Conservation (phyloP, 2,797 vertebrate species). For the Sylvilagus floridanus region DNA sequence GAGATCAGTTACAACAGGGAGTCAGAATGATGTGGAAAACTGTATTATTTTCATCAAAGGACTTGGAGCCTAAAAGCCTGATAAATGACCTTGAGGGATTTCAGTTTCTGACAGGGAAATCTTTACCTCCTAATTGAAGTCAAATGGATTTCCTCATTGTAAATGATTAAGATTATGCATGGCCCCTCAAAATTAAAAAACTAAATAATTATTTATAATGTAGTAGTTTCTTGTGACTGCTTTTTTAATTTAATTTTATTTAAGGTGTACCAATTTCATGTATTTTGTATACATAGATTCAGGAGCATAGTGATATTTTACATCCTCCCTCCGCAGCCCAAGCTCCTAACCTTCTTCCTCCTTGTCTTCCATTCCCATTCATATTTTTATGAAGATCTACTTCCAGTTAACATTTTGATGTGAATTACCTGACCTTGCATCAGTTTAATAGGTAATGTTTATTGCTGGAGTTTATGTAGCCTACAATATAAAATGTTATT, state of each 20-base stretch:
- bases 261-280: too few relatives aligned
- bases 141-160: constrained; percentile 69
- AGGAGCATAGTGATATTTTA: too few relatives aligned
- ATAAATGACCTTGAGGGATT: constrained; percentile 48
- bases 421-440: background rate
- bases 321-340: too few relatives aligned
- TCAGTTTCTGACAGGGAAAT: constrained; percentile 70
- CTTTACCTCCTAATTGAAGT: constrained; percentile 73
- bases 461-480: background rate
- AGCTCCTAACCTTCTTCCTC: too few relatives aligned
- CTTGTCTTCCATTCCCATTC: too few relatives aligned
- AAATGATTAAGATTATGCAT: constrained; percentile 56
- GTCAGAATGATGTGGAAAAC: constrained; percentile 1
- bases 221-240: background rate
- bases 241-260: too few relatives aligned
- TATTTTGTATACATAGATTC: too few relatives aligned
- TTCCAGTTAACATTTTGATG: background rate
- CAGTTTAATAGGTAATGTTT: background rate
- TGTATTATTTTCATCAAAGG: constrained; percentile 12
- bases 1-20: background rate
- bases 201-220: constrained; percentile 23
- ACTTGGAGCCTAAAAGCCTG: constrained; percentile 55
- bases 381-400: too few relatives aligned
- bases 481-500: background rate
- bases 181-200: background rate